These are phyloP conservation scores for Melipona quadrifasciata DNA, from an alignment of 1,140 invertebrate species.

Conservation along the genomic window DNA sequence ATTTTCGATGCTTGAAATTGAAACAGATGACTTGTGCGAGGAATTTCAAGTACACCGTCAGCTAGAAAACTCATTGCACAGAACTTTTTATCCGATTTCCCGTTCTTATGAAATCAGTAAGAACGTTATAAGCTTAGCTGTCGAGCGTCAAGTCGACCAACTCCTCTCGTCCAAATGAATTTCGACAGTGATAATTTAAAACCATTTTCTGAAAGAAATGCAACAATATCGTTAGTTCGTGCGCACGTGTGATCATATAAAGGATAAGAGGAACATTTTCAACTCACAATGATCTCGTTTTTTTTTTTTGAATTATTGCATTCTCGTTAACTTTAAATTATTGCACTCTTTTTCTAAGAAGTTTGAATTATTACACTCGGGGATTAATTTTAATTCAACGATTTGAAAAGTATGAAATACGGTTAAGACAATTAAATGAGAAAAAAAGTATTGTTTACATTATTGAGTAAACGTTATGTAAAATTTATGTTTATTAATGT, in stretches of 20 bases:
- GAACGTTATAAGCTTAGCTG: neutral
- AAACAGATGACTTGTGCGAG: neutral
- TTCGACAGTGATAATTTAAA: neutral
- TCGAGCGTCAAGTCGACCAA: neutral
- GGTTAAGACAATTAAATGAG: too few species aligned
- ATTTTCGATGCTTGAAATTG: neutral
- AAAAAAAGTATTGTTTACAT: too few species aligned
- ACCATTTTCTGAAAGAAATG: neutral
- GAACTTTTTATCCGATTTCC: slow-evolving; percentile 21
- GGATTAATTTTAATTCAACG: too few species aligned
- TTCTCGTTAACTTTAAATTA: too few species aligned
- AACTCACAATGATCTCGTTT: neutral
- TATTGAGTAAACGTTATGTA: too few species aligned
- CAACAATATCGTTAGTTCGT: neutral
- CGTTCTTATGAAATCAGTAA: too few species aligned
- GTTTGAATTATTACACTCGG: too few species aligned
- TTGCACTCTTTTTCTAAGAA: too few species aligned
- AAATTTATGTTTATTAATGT: too few species aligned
- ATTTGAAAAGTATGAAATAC: too few species aligned
- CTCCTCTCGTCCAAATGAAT: slow-evolving; percentile 7
- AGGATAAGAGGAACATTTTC: neutral
- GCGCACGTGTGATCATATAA: neutral
- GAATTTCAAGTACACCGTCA: neutral
- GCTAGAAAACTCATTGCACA: neutral
- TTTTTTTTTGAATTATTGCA: too few species aligned